phyloP scores from a whole-genome alignment of 1,140 invertebrate genomes.

The Brachionus plicatilis region DNA sequence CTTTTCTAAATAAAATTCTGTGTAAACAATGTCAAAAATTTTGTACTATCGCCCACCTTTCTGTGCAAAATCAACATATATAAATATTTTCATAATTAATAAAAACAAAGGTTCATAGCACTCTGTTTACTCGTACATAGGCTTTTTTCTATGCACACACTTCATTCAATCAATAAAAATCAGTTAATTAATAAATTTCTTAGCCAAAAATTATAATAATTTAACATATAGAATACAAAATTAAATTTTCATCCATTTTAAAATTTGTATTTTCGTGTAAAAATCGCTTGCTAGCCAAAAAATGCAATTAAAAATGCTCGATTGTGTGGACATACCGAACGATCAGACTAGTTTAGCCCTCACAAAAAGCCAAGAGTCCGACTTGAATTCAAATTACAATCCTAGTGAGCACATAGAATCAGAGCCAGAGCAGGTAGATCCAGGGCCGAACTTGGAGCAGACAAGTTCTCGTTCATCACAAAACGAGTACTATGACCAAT shows the following conservation, averaged over 20 bases:
- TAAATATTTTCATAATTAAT: neutral
- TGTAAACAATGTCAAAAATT: conserved; percentile 2
- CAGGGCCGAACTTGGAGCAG: neutral
- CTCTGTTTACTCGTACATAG: neutral
- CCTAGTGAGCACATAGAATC: neutral
- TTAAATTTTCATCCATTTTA: conserved; percentile 21
- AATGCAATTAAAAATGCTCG: conserved; percentile 24
- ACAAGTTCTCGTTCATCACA: neutral
- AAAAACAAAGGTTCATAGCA: neutral
- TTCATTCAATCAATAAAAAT: conserved; percentile 26
- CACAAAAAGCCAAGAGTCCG: neutral
- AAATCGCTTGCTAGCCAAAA: neutral
- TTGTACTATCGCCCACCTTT: neutral
- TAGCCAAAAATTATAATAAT: neutral
- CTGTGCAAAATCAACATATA: neutral
- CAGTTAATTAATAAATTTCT: conserved; percentile 22
- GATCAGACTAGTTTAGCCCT: neutral
- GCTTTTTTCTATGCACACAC: neutral
- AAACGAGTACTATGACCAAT: neutral
- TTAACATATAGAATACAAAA: conserved; percentile 28
- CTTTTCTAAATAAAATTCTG: neutral
- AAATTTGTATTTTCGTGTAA: conserved; percentile 17
- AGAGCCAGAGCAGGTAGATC: neutral
- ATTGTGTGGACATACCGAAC: neutral
- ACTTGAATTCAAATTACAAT: neutral